Base-by-base conservation (phyloP, 2,113 vertebrate species). In the Gymnogyps californianus region DNA sequence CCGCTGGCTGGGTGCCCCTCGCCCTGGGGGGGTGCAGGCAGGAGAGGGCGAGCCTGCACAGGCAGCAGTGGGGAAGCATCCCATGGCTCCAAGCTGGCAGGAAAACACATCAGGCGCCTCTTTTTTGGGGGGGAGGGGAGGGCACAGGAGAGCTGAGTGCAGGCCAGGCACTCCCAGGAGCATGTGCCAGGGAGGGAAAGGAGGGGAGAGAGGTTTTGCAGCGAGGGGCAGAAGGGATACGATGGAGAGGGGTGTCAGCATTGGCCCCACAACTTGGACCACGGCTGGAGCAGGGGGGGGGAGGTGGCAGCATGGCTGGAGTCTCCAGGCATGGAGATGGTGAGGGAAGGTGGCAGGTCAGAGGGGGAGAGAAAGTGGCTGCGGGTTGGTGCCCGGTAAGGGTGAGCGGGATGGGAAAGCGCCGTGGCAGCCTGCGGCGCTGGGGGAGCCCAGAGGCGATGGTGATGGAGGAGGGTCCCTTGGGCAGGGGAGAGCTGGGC, bases 71-170 rank as follows among this genome's bases (percentile, higher is more conserved):
- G 58, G 40, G 55, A 92, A 91, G 46, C 22, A 44, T 69, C 83
- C 34, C 66, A 38, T 1, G 2, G 54, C 77, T 93, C 87, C 89
- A 91, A 95, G 95, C 91, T 95, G 85, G 59, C 54, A 83, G 76
- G 75, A 94, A 92, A 96, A 84, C 40, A 32, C 38, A n/a, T n/a
- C 17, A 32, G 26, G 32, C 8, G 0, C 36, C 55, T 46, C 24
- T 42, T n/a, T 34, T n/a, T 42, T 36, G 13, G 13, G n/a, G n/a
- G n/a, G n/a, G n/a, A n/a, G 52, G n/a, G 8, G 19, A 52, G 46
- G 21, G 7, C 19, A 61, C 2, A 5, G 66, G 61, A 64, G 38
- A 93, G 55, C 61, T 44, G 32, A 71, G 65, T 7, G 5, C 31
- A 14, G 28, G 49, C 74, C 47, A 42, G 81, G 84, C 44, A 19